A percentile compares a stretch with the other conserved stretches of the same genome.
phyloP scores from a whole-genome alignment of 2,888 invertebrate species.

The Physocephala rufipes region DNA sequence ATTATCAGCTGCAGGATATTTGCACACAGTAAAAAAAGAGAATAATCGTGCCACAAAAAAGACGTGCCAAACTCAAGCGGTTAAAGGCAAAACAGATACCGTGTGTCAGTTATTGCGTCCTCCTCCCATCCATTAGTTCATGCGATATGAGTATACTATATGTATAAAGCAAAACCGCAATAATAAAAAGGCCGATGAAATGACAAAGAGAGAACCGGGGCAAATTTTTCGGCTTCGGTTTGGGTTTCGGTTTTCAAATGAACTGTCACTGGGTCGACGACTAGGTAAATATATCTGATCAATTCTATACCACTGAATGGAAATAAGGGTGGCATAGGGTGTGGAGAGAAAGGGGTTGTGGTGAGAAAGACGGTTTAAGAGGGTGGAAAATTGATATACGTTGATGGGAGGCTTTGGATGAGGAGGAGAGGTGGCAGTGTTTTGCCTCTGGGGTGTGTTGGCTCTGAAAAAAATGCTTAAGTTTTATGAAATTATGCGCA shows the following conservation, averaged over 20 bases:
- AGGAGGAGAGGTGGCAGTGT: no score
- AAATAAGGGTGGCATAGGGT: not conserved
- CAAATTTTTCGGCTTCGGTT: not conserved
- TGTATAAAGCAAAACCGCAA: no score
- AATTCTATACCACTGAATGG: no score
- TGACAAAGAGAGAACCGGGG: not conserved
- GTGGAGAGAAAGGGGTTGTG: not conserved
- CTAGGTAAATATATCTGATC: no score
- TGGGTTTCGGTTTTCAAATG: not conserved
- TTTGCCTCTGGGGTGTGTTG: not conserved
- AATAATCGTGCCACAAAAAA: not conserved
- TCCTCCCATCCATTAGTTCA: not conserved
- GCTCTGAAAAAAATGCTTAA: not conserved
- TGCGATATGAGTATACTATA: not conserved
- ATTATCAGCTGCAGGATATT: conserved; percentile 7
- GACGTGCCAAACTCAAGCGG: not conserved
- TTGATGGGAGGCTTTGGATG: no score
- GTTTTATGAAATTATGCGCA: no score
- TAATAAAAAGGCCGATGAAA: no score
- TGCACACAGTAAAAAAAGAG: not conserved
- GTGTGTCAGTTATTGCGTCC: not conserved
- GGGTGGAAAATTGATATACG: not conserved
- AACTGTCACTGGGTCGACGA: not conserved
- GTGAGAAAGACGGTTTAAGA: not conserved
- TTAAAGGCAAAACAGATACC: not conserved